Conservation (phyloP, 2,113 vertebrate species). For the Neodon shergylaensis region DNA sequence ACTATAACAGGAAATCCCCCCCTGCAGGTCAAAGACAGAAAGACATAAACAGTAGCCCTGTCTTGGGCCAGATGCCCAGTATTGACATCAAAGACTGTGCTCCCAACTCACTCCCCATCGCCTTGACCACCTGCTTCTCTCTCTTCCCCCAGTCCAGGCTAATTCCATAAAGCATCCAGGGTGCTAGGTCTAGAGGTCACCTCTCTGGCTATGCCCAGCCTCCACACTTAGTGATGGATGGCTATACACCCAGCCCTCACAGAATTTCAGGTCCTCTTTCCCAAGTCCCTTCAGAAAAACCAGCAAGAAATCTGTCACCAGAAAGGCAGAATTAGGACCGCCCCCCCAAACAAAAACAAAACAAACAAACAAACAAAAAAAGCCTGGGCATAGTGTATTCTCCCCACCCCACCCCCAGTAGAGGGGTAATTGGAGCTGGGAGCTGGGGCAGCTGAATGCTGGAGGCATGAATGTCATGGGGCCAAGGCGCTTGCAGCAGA, state of each 20-base stretch:
- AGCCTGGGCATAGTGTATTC: conserved; percentile 26
- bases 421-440: conserved; percentile 76
- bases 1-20: conserved; percentile 77
- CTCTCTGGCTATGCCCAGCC: neutral
- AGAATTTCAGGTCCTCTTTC: neutral
- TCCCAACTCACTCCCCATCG: neutral
- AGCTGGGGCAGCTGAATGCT: conserved; percentile 77
- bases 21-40: conserved; percentile 73
- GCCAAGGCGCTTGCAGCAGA: conserved; percentile 64
- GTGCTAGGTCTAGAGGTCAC: conserved; percentile 27
- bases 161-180: neutral
- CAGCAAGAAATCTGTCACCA: neutral
- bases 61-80: conserved; percentile 76
- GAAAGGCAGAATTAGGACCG: conserved; percentile 31
- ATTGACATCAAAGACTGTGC: conserved; percentile 72
- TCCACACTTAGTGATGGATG: neutral
- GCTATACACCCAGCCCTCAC: neutral
- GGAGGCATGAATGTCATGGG: conserved; percentile 74
- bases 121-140: conserved; percentile 72
- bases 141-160: neutral
- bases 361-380: neutral
- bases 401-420: conserved; percentile 46
- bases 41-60: conserved; percentile 78
- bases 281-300: neutral
- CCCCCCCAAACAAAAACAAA: neutral